Evolutionary conservation across 2,797 vertebrate genomes (phyloP), one percentile per base, ranked within the genome.

Genomic region (Cuculus canorus): DNA sequence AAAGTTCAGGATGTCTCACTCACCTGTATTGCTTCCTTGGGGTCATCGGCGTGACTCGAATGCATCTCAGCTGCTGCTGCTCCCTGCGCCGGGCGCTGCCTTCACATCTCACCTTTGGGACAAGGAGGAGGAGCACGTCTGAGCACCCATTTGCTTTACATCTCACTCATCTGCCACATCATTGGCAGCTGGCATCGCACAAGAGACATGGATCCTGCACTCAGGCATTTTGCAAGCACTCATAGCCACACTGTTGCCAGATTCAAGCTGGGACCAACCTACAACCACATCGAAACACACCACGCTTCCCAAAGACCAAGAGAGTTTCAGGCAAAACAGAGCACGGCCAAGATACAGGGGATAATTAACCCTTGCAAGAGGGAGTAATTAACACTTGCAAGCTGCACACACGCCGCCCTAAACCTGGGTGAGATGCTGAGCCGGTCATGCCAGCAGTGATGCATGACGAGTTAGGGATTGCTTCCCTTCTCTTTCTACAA

Each of bases 11-110:
- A 39, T 0, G 1, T 19, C 53, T 64, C 5, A 10, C 96, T 96
- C 98, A 99, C 99, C 98, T 98, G 98, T 95, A 98, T 98, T 92
- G 98, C 98, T 96, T 98, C 98, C 97, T 98, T 98, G 35, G 98
- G 93, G 78, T 98, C 99, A 76, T 97, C 88, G 4, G 95, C 96
- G 89, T 98, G 98, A 86, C 98, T 99, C 57, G 99, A 98, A 93
- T 99, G 98, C 99, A 99, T 99, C 95, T 98, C 98, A 97, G 82
- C 97, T 97, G 94, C 96, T 33, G 80, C 66, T 7, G 87, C 82
- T 76, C 72, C 60, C 96, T 2, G 11, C 1, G 33, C 63, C 3
- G 77, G 96, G 18, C 50, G 2, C 37, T 79, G 80, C 77, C 86
- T 91, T 97, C 96, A 96, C 98, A 98, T 98, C 97, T 97, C 93